Conservation (phyloP, 1,140 invertebrate species). For the Chironomus striatipennis region DNA sequence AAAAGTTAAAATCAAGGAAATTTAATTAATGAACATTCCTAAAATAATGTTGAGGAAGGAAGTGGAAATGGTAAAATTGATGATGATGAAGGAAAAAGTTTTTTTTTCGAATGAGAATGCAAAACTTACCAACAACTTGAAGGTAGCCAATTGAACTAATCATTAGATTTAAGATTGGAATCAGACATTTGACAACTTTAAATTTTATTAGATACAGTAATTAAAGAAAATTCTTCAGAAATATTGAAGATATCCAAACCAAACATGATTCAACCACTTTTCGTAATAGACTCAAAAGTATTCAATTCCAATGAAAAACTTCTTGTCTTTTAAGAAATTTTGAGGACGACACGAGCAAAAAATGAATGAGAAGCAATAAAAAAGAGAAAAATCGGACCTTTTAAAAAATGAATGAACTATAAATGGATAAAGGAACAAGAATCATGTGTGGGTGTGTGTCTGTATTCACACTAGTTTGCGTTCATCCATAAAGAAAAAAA, state of each 20-base stretch:
- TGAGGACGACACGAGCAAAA: background rate
- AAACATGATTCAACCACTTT: background rate
- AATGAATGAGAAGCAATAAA: slow-evolving; percentile 6
- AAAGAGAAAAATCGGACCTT: background rate
- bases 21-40: too few species aligned
- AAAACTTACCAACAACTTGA: too few species aligned
- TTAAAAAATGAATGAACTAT: slow-evolving; percentile 4
- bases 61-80: slow-evolving; percentile 15
- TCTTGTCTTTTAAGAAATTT: background rate
- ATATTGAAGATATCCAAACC: background rate
- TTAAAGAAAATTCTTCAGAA: background rate
- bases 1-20: too few species aligned
- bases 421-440: background rate
- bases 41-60: too few species aligned
- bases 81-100: background rate
- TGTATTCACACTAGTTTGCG: too few species aligned
- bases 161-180: slow-evolving; percentile 78
- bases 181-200: too few species aligned
- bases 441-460: background rate
- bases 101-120: slow-evolving; percentile 64
- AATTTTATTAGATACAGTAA: too few species aligned
- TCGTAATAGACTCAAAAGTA: background rate
- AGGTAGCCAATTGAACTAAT: slow-evolving; percentile 89
- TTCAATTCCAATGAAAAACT: background rate
- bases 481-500: background rate